Percentiles rank a stretch among this genome's conserved stretches.
phyloP scores from a whole-genome alignment of 2,797 vertebrate genomes.

The Cyclura pinguis region DNA sequence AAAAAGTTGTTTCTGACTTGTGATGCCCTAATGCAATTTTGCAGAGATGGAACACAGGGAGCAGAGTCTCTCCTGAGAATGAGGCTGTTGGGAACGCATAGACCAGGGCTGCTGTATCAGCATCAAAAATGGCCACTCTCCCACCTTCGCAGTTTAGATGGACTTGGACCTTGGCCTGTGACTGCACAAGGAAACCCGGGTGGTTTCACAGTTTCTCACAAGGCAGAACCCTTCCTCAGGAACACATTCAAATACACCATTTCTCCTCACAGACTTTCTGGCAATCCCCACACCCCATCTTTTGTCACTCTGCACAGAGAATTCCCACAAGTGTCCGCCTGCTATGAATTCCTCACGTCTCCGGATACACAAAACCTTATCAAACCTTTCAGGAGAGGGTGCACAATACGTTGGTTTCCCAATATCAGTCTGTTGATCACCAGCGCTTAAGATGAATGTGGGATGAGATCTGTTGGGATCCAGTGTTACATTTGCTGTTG shows the following conservation, averaged over 20 bases:
- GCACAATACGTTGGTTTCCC: too few relatives aligned
- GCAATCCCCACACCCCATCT: neutral
- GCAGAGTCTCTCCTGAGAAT: too few relatives aligned
- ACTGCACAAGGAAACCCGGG: too few relatives aligned
- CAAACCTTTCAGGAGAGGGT: neutral
- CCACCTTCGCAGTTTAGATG: too few relatives aligned
- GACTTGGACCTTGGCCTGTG: too few relatives aligned
- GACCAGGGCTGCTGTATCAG: too few relatives aligned
- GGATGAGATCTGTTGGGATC: neutral
- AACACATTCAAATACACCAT: neutral
- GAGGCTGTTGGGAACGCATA: too few relatives aligned
- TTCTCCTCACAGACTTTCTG: neutral
- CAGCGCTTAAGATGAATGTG: neutral
- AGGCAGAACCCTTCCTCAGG: neutral
- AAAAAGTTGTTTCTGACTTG: too few relatives aligned
- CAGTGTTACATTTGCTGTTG: conserved; percentile 1
- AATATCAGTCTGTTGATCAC: too few relatives aligned
- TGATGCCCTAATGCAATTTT: too few relatives aligned
- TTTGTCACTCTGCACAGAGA: neutral
- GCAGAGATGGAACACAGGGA: too few relatives aligned
- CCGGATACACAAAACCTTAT: neutral
- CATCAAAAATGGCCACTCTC: too few relatives aligned
- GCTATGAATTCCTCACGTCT: neutral
- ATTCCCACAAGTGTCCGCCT: conserved; percentile 14
- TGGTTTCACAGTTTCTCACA: neutral